Conservation (phyloP, 2,797 vertebrate species). For the Diplodus sargus region DNA sequence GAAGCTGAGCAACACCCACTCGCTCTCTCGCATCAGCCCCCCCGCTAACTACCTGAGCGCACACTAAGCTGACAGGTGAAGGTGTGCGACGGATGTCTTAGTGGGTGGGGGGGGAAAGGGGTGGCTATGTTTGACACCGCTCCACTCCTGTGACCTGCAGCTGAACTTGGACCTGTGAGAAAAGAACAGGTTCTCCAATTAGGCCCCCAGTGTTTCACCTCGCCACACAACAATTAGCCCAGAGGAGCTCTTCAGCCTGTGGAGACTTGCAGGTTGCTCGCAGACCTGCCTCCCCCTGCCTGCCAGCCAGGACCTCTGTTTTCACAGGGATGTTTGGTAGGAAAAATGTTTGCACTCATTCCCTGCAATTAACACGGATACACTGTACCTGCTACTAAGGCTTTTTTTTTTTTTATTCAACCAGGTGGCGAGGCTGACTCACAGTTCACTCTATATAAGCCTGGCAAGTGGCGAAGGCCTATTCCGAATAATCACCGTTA, state of each 20-base stretch:
- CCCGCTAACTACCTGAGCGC: constrained; percentile 72
- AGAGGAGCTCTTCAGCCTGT: constrained; percentile 70
- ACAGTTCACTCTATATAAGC: constrained; percentile 21
- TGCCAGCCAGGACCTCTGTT: constrained; percentile 54
- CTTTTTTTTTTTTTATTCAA: constrained; percentile 43
- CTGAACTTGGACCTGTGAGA: constrained; percentile 83
- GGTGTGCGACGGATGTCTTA: constrained; percentile 71
- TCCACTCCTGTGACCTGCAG: constrained; percentile 73
- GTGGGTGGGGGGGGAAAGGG: constrained; percentile 17
- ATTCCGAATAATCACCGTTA: constrained; percentile 26
- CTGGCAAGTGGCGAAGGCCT: constrained; percentile 8
- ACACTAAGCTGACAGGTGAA: constrained; percentile 84
- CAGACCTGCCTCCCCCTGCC: constrained; percentile 48
- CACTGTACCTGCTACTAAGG: constrained; percentile 21
- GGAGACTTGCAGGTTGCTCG: constrained; percentile 70
- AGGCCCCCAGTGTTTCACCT: constrained; percentile 73
- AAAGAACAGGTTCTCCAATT: constrained; percentile 82
- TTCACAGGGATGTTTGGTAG: constrained; percentile 54
- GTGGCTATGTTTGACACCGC: constrained; percentile 54
- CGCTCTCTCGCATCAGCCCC: constrained; percentile 35
- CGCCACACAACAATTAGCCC: constrained; percentile 80
- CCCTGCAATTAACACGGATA: constrained; percentile 56
- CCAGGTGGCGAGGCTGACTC: constrained; percentile 46
- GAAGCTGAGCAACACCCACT: constrained; percentile 51
- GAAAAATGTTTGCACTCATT: constrained; percentile 55